Percentiles rank a stretch among this genome's conserved stretches.
phyloP scores from a whole-genome alignment of 2,888 invertebrate species.

The Esperia sulphurella region DNA sequence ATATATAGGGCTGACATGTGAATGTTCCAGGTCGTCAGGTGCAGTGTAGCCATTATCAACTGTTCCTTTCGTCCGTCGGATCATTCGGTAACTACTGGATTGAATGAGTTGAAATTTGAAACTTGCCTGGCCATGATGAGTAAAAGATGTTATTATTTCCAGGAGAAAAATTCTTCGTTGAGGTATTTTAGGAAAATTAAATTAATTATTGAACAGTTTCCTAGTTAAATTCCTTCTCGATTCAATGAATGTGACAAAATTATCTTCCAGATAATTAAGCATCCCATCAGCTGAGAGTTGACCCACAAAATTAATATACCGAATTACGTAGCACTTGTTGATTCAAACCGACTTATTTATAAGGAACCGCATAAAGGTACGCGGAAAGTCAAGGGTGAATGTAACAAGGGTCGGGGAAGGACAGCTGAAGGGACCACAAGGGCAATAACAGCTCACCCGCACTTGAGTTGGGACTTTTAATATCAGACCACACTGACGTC shows the following conservation, averaged over 20 bases:
- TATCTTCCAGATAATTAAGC: constrained; percentile 5
- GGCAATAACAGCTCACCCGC: constrained; percentile 33
- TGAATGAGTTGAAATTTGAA: no score
- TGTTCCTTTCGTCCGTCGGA: no score
- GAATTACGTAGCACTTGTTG: constrained; percentile 47
- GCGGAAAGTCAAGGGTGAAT: constrained; percentile 15
- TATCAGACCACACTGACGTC: constrained; percentile 32
- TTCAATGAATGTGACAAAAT: neutral
- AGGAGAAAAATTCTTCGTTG: no score
- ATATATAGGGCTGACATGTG: no score
- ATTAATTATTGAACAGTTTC: no score
- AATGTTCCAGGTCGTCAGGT: no score
- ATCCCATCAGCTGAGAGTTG: constrained; percentile 2
- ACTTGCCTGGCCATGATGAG: no score
- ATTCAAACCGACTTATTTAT: constrained; percentile 30
- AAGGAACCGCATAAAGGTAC: constrained; percentile 20
- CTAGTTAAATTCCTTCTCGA: no score
- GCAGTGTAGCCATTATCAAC: no score
- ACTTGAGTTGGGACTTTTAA: constrained; percentile 59
- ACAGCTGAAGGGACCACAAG: constrained; percentile 53
- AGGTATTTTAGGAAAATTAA: no score
- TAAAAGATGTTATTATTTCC: no score
- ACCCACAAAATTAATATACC: constrained; percentile 10
- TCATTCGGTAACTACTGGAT: no score
- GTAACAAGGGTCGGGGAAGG: constrained; percentile 50